Conservation (phyloP, 2,888 invertebrate genomes). For the Athalia cordata region DNA sequence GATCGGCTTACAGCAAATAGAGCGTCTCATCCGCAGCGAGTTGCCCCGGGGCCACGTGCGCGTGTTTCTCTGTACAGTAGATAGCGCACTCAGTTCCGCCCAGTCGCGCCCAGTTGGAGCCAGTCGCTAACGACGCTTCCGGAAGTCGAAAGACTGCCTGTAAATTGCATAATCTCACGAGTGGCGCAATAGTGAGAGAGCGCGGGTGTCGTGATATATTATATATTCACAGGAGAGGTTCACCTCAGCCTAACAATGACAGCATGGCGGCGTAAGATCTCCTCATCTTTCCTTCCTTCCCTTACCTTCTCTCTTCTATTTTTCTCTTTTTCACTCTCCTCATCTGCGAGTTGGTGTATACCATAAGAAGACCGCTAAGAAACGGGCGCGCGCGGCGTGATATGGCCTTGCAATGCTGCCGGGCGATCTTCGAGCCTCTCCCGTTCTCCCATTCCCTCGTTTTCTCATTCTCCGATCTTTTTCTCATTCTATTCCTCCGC, state of each 20-base stretch:
- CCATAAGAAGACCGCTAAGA: not conserved
- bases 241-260: constrained; percentile 59
- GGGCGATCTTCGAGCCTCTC: constrained; percentile 42
- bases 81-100: constrained; percentile 38
- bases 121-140: constrained; percentile 39
- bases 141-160: constrained; percentile 41
- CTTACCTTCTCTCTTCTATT: constrained; percentile 2
- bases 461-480: constrained; percentile 36
- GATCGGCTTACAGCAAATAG: constrained; percentile 40
- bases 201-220: constrained; percentile 5
- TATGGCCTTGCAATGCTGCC: constrained; percentile 37
- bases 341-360: too few species aligned
- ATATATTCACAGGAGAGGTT: constrained; percentile 46
- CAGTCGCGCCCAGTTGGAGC: constrained; percentile 38
- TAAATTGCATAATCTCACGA: constrained; percentile 54
- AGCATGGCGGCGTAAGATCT: constrained; percentile 52
- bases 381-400: constrained; percentile 15
- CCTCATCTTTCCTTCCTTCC: constrained; percentile 15
- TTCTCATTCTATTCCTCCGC: constrained; percentile 52
- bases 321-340: constrained; percentile 10
- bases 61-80: constrained; percentile 23
- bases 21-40: constrained; percentile 21
- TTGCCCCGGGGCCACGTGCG: constrained; percentile 37
- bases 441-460: constrained; percentile 48
- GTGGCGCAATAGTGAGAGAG: constrained; percentile 34